Evolutionary conservation across 2,797 vertebrate genomes (phyloP), one percentile per base, ranked within the genome.

Genomic region (Meda fulgida): DNA sequence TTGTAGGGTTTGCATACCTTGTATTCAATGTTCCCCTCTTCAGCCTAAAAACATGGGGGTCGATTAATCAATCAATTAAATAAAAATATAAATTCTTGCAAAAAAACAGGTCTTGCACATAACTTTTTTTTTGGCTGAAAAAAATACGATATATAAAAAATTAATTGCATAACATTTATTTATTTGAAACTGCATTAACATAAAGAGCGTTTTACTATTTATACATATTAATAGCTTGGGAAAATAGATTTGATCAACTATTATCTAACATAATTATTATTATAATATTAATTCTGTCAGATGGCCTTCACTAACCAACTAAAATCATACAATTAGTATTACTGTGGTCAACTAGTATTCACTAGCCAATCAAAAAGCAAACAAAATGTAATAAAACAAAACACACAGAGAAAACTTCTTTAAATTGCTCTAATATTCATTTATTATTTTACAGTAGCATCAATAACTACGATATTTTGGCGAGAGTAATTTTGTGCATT

Each of bases 21-120:
- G 91, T 99, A 99, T 89, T 99, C 98, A 58, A 99, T 99, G 94
- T 99, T 99, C 84, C 98, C 98, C 92, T 99, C 98, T 95, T 99
- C 98, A 85, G 97, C 97, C 98, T 99, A 92, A 29, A 95, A 65
- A 93, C 1, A 84, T n/a, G 36, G 1, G 31, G 31, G 3, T 1
- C 3, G 31, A 31, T 31, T 31, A 21, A 53, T 8, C 11, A 76
- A 55, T 38, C 7, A 36, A n/a, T 58, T 58, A 9, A 5, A 55
- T 76, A 16, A 10, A 38, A 58, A 19, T 40, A 9, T 16, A 10
- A 4, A 77, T 26, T n/a, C 13, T 34, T 23, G 5, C 46, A 43
- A 75, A 55, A 55, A 77, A 60, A 5, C 31, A 16, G 29, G 23
- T 3, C 14, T 13, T 29, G 7, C 7, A 19, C 40, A 48, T 8